Evolutionary conservation across 2,797 vertebrate genomes (phyloP), one percentile per base, ranked within the genome.

Genomic region (Acanthurus leucopareius): DNA sequence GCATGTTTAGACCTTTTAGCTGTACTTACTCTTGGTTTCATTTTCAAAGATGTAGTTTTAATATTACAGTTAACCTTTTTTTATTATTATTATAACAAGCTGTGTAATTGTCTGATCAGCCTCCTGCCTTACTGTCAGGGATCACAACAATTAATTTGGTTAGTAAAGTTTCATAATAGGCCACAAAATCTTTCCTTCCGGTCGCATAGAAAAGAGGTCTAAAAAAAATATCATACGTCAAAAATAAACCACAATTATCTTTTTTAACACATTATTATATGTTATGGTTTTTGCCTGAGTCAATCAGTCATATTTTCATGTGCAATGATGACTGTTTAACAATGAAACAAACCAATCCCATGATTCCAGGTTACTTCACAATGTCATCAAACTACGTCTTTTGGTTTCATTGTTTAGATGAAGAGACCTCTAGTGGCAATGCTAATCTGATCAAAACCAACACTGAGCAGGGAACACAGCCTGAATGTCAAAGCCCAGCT

Each of bases 401-500:
- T 25, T 25, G 25, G 25, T 25, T 25, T 25, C 25, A 25, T 25
- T 25, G 25, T 25, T 25, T 25, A 25, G 25, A 25, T 25, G 25
- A 25, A 25, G 25, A 25, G 25, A 25, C 25, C 25, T 25, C 25
- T 25, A 25, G 25, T 25, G 22, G 15, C 60, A 32, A 65, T 14
- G 28, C 2, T 57, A 49, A 73, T 10, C 20, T 25, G 64, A 56
- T 73, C 28, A 22, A 25, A 44, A 67, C 19, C 0, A 16, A 42
- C 6, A 44, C 0, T 44, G 62, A 75, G 45, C 38, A 65, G 49
- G 2, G 2, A 75, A 1, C 25, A 35, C 35, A 25, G 42, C n/a
- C 54, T 73, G 5, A 25, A 20, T 25, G 69, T 17, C 16, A 60
- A 54, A 77, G 47, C 19, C 28, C 52, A 54, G 10, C 42, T 42